phyloP scores from a whole-genome alignment of 1,140 invertebrate species.

The Ectropis grisescens region DNA sequence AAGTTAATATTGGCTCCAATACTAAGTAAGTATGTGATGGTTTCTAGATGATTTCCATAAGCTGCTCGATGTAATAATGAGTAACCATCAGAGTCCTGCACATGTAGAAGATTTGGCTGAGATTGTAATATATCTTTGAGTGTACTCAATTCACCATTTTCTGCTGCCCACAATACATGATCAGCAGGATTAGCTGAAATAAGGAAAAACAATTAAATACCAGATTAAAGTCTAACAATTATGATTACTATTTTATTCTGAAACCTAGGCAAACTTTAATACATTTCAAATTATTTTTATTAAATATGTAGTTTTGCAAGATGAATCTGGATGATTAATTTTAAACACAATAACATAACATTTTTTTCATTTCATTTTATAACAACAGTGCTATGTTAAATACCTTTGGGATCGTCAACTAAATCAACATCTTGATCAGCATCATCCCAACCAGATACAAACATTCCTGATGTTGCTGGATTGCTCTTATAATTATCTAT shows the following conservation, averaged over 20 bases:
- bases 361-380: no score
- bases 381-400: neutral
- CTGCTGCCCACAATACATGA: slow-evolving; percentile 85
- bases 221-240: no score
- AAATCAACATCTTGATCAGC: slow-evolving; percentile 72
- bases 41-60: slow-evolving; percentile 87
- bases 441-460: slow-evolving; percentile 78
- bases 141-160: slow-evolving; percentile 80
- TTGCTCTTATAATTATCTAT: slow-evolving; percentile 53
- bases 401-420: slow-evolving; percentile 74
- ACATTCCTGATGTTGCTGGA: slow-evolving; percentile 68
- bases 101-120: slow-evolving; percentile 76
- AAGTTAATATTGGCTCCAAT: slow-evolving; percentile 81
- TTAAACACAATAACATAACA: no score
- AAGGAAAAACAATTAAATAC: slow-evolving; percentile 7
- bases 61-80: slow-evolving; percentile 85
- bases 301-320: no score
- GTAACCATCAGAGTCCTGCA: slow-evolving; percentile 89
- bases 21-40: slow-evolving; percentile 83
- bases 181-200: slow-evolving; percentile 75
- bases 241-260: no score
- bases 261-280: no score
- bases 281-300: no score
- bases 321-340: no score
- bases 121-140: slow-evolving; percentile 74